phyloP scores from a whole-genome alignment of 2,113 vertebrate species.

The Excalfactoria chinensis region DNA sequence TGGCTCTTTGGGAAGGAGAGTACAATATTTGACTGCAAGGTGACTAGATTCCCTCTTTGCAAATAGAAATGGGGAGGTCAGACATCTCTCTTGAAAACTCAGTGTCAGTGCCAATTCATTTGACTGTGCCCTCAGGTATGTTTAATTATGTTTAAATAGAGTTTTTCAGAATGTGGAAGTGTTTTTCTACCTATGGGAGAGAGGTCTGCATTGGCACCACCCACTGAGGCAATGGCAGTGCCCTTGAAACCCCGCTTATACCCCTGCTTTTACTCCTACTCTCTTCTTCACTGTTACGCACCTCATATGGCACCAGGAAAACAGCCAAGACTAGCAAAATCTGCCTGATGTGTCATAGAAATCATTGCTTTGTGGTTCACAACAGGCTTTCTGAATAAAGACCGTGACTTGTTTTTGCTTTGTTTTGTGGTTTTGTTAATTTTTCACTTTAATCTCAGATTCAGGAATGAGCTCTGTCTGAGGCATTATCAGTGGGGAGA shows the following conservation, averaged over 20 bases:
- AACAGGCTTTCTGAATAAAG: not conserved
- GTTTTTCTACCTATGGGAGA: accelerated
- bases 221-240: accelerated
- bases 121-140: too few species aligned
- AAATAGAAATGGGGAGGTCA: too few species aligned
- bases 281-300: not conserved
- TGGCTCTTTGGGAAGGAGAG: not conserved
- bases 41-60: not conserved
- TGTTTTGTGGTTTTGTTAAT: not conserved
- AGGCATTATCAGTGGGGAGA: not conserved
- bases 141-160: not conserved
- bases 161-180: not conserved
- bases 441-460: not conserved
- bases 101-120: not conserved
- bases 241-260: not conserved
- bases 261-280: accelerated
- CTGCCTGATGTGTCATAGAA: not conserved
- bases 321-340: not conserved
- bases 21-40: not conserved
- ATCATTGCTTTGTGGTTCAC: not conserved
- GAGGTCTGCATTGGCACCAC: too few species aligned
- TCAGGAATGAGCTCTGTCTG: not conserved
- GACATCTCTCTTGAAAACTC: not conserved
- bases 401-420: not conserved
- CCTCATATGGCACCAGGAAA: not conserved